Conservation (phyloP, 2,888 invertebrate species). For the Pomacea canaliculata region DNA sequence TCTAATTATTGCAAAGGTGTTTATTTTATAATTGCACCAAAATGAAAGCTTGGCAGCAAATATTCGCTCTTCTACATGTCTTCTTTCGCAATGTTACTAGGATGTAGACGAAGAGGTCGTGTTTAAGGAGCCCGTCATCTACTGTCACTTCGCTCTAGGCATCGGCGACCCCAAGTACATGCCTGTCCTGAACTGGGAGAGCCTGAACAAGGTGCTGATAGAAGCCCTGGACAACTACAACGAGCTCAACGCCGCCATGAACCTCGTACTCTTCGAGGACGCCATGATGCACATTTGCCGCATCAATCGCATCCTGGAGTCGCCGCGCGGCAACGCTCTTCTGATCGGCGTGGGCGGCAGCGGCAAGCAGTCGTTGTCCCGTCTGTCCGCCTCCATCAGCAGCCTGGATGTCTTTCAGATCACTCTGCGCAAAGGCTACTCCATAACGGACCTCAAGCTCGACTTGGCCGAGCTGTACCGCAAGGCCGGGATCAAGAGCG, state of each 20-base stretch:
- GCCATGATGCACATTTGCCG: constrained; percentile 95
- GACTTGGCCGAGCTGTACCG: constrained; percentile 89
- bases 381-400: constrained; percentile 93
- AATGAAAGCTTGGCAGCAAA: too few relatives aligned
- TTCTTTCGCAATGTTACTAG: constrained; percentile 64
- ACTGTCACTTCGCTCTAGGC: constrained; percentile 94
- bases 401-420: constrained; percentile 91
- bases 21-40: too few relatives aligned
- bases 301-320: constrained; percentile 93
- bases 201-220: constrained; percentile 83
- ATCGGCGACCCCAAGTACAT: constrained; percentile 96
- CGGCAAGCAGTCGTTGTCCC: constrained; percentile 92
- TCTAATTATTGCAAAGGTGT: too few relatives aligned
- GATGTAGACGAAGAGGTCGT: constrained; percentile 90
- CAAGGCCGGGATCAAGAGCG: constrained; percentile 92
- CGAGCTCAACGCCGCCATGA: constrained; percentile 95
- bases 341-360: constrained; percentile 96
- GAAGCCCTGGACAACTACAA: constrained; percentile 95
- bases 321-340: constrained; percentile 93
- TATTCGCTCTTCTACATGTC: too few relatives aligned
- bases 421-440: constrained; percentile 89
- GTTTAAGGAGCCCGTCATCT: constrained; percentile 89
- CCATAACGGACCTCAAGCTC: constrained; percentile 83
- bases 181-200: constrained; percentile 84
- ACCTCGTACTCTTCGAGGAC: constrained; percentile 95